These are phyloP conservation scores for Chanos chanos DNA, from an alignment of 2,797 vertebrate genomes.

Conservation along the genomic window DNA sequence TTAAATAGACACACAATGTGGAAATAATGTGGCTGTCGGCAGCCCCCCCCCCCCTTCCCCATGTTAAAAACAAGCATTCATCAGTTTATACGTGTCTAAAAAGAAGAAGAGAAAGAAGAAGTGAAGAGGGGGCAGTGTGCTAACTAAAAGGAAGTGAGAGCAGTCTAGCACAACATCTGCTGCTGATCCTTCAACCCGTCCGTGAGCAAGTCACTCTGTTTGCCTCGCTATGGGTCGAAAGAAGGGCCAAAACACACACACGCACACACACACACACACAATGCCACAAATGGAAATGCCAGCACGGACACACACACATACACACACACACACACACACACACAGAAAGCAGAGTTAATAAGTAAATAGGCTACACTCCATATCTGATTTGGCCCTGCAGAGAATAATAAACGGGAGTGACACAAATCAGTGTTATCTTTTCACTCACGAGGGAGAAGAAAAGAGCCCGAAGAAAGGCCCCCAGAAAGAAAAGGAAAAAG, in stretches of 20 bases:
- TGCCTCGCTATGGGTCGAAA: slow-evolving; percentile 63
- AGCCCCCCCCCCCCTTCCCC: slow-evolving; percentile 20
- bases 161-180: slow-evolving; percentile 72
- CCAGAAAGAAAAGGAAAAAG: slow-evolving; percentile 48
- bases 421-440: slow-evolving; percentile 75
- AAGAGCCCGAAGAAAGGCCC: slow-evolving; percentile 53
- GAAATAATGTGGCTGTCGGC: slow-evolving; percentile 19
- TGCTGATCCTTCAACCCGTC: slow-evolving; percentile 58
- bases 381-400: slow-evolving; percentile 59
- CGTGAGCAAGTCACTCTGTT: slow-evolving; percentile 40
- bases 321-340: slow-evolving; percentile 33
- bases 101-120: slow-evolving; percentile 78
- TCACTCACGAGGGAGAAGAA: slow-evolving; percentile 61
- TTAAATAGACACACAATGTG: slow-evolving; percentile 20
- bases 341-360: slow-evolving; percentile 62
- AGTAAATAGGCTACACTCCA: slow-evolving; percentile 63
- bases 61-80: slow-evolving; percentile 37
- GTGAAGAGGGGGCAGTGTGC: slow-evolving; percentile 42
- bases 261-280: slow-evolving; percentile 1
- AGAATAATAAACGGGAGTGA: slow-evolving; percentile 65
- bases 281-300: slow-evolving; percentile 16
- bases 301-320: slow-evolving; percentile 40
- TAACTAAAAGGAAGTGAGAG: slow-evolving; percentile 74
- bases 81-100: slow-evolving; percentile 46
- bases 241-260: slow-evolving; percentile 28